phyloP scores from a whole-genome alignment of 2,888 invertebrate species.

The Camptogramma bilineatum region DNA sequence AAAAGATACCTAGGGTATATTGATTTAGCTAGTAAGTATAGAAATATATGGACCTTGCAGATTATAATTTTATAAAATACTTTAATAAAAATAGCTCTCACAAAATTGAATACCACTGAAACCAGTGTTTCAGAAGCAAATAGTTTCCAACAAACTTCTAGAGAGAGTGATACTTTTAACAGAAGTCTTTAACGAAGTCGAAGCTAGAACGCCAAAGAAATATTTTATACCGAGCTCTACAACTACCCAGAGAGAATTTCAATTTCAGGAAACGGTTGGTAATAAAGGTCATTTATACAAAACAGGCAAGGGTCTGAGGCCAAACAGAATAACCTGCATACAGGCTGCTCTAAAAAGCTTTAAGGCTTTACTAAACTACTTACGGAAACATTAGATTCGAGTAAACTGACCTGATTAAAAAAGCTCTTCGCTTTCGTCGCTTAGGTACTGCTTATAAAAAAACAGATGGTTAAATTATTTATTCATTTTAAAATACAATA shows the following conservation, averaged over 20 bases:
- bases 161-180: slow-evolving; percentile 17
- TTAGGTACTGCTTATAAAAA: neutral
- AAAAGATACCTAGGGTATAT: no score
- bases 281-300: slow-evolving; percentile 10
- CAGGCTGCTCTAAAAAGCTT: slow-evolving; percentile 6
- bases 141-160: slow-evolving; percentile 20
- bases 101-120: slow-evolving; percentile 4
- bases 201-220: slow-evolving; percentile 12
- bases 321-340: neutral
- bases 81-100: slow-evolving; percentile 5
- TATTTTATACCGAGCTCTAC: slow-evolving; percentile 17
- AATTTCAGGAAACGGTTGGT: slow-evolving; percentile 39
- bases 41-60: neutral
- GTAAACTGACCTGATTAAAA: neutral
- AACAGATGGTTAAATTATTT: no score
- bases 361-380: neutral
- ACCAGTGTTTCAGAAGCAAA: slow-evolving; percentile 15
- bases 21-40: no score
- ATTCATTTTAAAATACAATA: no score
- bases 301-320: slow-evolving; percentile 7
- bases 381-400: neutral
- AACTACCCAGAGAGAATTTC: slow-evolving; percentile 23
- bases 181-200: slow-evolving; percentile 14
- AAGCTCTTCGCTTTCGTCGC: neutral
- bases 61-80: no score